Evolutionary conservation across 2,888 invertebrate species (phyloP), one percentile per base, ranked within the genome.

Genomic region (Lochmaea crataegi): DNA sequence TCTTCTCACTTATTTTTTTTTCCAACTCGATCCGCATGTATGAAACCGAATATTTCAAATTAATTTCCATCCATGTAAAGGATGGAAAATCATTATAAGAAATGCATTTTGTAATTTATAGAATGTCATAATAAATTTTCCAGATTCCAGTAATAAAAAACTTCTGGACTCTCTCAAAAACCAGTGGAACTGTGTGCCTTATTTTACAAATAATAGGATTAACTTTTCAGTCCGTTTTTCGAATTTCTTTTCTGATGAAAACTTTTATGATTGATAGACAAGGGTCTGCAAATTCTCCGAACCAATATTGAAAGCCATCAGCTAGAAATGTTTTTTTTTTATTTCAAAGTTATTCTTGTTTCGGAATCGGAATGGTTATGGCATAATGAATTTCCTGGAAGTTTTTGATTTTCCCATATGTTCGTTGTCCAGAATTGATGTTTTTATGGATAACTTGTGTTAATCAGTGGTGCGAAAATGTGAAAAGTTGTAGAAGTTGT

Each of bases 211-310:
- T 73, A 80, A 81, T 80, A 12, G 61, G 16, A 63, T 42, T 16
- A 42, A 63, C 81, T 81, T 78, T 75, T 77, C 76, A 69, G 77
- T 75, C 74, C 72, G 68, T 75, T 69, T 64, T 45, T 68, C 68
- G 65, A 73, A 76, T 77, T 80, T 78, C 79, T 80, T 81, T 78
- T 79, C 79, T 82, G 82, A 82, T 82, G 82, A 81, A 83, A 82
- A 79, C 77, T 80, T 80, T 80, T 81, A 81, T 83, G 83, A 83
- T 83, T 82, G 83, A 83, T 82, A 78, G 82, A 82, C 78, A 78
- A 71, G 73, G 76, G 76, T 77, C 76, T 71, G 53, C 42, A 71
- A 73, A 71, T 75, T 68, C 61, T 68, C 65, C 42, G 42, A 64
- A 38, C 53, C 68, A 65, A 71, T 68, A 51, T 71, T 65, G 67